Base-by-base conservation (phyloP, 2,113 vertebrate species). In the Bujurquina vittata region DNA sequence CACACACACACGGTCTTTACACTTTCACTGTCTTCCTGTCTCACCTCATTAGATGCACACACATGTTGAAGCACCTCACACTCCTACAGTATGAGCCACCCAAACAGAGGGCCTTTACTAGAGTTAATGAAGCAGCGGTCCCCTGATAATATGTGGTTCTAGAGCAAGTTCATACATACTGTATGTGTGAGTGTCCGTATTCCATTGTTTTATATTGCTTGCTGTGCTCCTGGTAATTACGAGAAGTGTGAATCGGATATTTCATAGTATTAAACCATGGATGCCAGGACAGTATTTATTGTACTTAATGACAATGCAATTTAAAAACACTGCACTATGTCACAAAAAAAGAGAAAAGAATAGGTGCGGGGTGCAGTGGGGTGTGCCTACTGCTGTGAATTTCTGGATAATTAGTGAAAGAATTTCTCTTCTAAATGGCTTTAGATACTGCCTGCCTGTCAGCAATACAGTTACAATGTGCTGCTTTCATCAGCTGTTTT, bases 61-160 rank as follows among this genome's bases (percentile, higher is more conserved):
- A 82, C 46, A 29, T 86, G 79, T 76, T 58, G 60, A 43, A 85
- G 77, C 80, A 67, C 83, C 74, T 81, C 58, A 7, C 81, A 80
- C 80, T 85, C 46, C 67, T 69, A n/a, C n/a, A n/a, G n/a, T n/a
- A 43, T 77, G n/a, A n/a, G 12, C 76, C 54, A 62, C 49, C 75
- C 63, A 88, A 90, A 90, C 84, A 31, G 40, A 88, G 78, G 75
- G 75, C 67, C 83, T 85, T 87, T 72, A 76, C 75, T 55, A 35
- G 43, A 86, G 86, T 49, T 91, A 93, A 93, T 91, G 87, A 89
- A 88, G 83, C 82, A 80, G 55, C 88, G 81, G 86, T 81, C 84
- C 86, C 84, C 11, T 12, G 63, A 46, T 57, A 79, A 69, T 75
- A 74, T 58, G 56, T 65, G 87, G 84, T 82, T 84, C 81, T 83